Evolutionary conservation across 2,888 invertebrate genomes (phyloP).

Genomic region (Taphrorychus bicolor): DNA sequence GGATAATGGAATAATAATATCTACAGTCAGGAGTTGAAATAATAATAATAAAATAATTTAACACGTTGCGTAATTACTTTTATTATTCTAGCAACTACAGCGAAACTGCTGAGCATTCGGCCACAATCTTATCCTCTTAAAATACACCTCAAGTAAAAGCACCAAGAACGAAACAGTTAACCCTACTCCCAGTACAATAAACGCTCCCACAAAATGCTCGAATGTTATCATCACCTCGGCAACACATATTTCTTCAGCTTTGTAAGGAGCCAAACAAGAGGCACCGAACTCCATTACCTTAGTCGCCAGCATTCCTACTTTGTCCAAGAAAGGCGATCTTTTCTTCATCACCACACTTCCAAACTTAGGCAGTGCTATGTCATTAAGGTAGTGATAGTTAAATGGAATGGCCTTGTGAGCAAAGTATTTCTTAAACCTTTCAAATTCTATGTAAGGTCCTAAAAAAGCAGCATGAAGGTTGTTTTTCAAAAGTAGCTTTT

Average conservation of each 20-base stretch:
- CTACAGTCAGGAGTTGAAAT: too few species aligned
- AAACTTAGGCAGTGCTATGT: slow-evolving; percentile 11
- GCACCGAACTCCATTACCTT: slow-evolving; percentile 20
- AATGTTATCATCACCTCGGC: not conserved
- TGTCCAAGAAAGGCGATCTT: slow-evolving; percentile 3
- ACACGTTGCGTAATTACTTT: too few species aligned
- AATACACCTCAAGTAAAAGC: not conserved
- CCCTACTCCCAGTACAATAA: slow-evolving; percentile 2
- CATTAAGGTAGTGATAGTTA: slow-evolving; percentile 2
- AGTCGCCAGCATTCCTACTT: not conserved
- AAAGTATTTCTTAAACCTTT: slow-evolving; percentile 10
- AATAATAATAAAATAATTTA: too few species aligned
- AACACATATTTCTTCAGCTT: not conserved
- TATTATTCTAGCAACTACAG: too few species aligned
- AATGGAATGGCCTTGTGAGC: slow-evolving; percentile 3
- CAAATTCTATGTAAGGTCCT: slow-evolving; percentile 8
- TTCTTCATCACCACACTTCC: slow-evolving; percentile 11
- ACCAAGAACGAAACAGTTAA: not conserved
- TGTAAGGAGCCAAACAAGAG: not conserved
- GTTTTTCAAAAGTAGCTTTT: slow-evolving; percentile 5
- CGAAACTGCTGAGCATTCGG: too few species aligned
- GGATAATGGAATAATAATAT: too few species aligned
- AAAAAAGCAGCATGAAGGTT: slow-evolving; percentile 12
- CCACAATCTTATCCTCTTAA: too few species aligned
- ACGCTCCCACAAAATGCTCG: slow-evolving; percentile 9